phyloP scores from a whole-genome alignment of 2,888 invertebrate species.

The Latheticus oryzae region DNA sequence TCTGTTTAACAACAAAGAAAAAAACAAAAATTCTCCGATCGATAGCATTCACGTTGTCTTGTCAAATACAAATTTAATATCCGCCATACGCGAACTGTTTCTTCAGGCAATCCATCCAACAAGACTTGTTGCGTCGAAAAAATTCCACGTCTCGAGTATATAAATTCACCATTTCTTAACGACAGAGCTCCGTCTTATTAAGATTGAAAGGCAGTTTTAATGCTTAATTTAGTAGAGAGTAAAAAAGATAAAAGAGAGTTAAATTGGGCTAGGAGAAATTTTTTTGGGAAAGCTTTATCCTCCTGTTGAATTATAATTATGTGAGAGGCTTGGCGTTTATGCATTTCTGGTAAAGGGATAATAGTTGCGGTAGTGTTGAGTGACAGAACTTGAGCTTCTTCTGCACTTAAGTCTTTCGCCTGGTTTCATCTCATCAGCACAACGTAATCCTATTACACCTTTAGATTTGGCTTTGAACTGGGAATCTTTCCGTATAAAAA shows the following conservation, averaged over 20 bases:
- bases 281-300: too few relatives aligned
- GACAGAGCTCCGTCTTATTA: constrained; percentile 18
- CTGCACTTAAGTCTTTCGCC: too few relatives aligned
- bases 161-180: constrained; percentile 8
- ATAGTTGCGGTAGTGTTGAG: too few relatives aligned
- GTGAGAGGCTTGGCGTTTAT: too few relatives aligned
- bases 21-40: constrained; percentile 21
- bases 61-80: constrained; percentile 34
- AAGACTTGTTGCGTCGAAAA: constrained; percentile 24
- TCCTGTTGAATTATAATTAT: too few relatives aligned
- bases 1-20: background rate
- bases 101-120: constrained; percentile 22
- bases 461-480: too few relatives aligned
- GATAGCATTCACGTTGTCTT: constrained; percentile 26
- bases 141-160: constrained; percentile 15
- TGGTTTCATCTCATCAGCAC: too few relatives aligned
- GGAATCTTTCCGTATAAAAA: too few relatives aligned
- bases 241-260: constrained; percentile 14
- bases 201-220: constrained; percentile 17
- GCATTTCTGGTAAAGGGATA: too few relatives aligned
- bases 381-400: too few relatives aligned
- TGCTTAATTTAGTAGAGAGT: constrained; percentile 19
- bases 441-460: too few relatives aligned
- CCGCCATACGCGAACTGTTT: constrained; percentile 21
- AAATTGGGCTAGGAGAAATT: constrained; percentile 4